These are phyloP conservation scores for Raja brachyura DNA, from an alignment of 2,113 vertebrate genomes.

Conservation along the genomic window DNA sequence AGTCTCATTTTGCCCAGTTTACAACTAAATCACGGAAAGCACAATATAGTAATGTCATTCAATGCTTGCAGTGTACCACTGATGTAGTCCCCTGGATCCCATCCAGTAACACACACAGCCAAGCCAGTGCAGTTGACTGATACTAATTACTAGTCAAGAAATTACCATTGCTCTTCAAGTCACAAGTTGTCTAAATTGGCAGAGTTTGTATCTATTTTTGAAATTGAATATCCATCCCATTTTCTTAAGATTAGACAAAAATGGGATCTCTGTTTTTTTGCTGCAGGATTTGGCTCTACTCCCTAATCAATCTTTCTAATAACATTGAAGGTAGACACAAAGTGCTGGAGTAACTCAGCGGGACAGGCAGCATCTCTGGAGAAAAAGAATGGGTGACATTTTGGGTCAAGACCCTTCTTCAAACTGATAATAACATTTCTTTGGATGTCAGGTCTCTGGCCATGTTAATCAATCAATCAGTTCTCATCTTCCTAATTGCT, in stretches of 20 bases:
- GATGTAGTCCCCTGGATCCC: background rate
- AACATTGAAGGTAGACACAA: background rate
- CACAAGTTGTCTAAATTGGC: background rate
- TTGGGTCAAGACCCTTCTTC: too few species aligned
- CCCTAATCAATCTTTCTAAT: background rate
- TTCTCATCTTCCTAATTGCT: background rate
- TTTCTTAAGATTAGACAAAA: background rate
- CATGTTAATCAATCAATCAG: background rate
- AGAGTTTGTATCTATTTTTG: background rate
- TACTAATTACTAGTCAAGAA: background rate
- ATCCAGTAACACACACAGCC: background rate
- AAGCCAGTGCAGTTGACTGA: background rate
- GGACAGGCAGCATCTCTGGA: too few species aligned
- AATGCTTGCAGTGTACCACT: background rate
- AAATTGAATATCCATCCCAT: background rate
- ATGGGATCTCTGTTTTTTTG: background rate
- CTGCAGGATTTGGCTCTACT: background rate
- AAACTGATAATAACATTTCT: background rate
- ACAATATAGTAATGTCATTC: background rate
- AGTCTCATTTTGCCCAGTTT: background rate
- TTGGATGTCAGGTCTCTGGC: background rate
- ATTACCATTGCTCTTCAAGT: too few species aligned
- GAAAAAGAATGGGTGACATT: too few species aligned
- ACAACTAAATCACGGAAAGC: background rate
- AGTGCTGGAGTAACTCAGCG: too few species aligned